Evolutionary conservation across 1,140 invertebrate species (phyloP), one percentile per base, ranked within the genome.

Genomic region (Drosophila ananassae): DNA sequence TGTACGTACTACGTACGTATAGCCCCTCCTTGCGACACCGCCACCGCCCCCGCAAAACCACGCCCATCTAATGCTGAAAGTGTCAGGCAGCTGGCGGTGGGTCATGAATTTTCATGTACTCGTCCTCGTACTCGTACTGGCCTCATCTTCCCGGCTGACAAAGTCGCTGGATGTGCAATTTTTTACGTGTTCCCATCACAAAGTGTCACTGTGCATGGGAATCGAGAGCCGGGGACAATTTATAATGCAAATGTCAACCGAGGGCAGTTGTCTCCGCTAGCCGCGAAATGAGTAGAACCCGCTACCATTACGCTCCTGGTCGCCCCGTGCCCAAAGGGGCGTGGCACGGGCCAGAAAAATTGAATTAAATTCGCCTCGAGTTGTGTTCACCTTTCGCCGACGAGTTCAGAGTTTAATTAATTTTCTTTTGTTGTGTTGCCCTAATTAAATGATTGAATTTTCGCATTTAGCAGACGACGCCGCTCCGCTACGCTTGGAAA

Each of bases 371-470:
- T 80, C 71, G 25, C 69, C 50, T 67, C 46, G 17, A 44, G 41
- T 44, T 13, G 74, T 80, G 55, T 82, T 85, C 73, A 71, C 39
- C 77, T 60, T 41, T 41, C 39, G 39, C 55, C 46, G 10, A 6
- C 62, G 59, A 80, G 81, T 82, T 87, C 83, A 81, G 76, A 82
- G 82, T 85, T 78, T 87, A 85, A 85, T 85, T 85, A 85, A 85
- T 78, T 87, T 85, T 82, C 82, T 82, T 85, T 85, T 87, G 82
- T 85, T 82, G 73, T 84, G 69, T 59, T 61, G 78, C 82, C 64
- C 78, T 85, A 85, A 85, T 85, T 85, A 87, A 85, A 85, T 85
- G 82, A 85, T 85, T 85, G 82, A 85, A 85, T 85, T 76, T 87
- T 68, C 78, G 82, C 68, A 85, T 85, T 81, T 81, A 77, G 81